Evolutionary conservation across 2,888 invertebrate genomes (phyloP), one percentile per base, ranked within the genome.

Genomic region (Thereva nobilitata): DNA sequence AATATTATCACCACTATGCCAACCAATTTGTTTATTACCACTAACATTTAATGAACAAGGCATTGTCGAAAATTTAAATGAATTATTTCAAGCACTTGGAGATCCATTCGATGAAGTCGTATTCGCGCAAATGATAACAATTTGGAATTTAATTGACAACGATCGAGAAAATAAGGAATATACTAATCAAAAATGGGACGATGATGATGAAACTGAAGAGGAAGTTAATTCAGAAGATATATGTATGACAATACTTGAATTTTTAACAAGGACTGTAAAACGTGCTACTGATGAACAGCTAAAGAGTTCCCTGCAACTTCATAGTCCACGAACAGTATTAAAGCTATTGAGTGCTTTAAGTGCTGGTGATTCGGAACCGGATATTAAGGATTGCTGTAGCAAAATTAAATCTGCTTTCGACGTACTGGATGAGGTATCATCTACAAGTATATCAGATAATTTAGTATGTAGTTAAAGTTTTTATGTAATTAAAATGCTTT

Each of bases 41-140:
- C 68, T 80, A 42, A 75, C 75, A 2, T 74, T 75, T 44, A 74
- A 76, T 8, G 78, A 79, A 66, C 78, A 79, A 64, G 79, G 79
- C 56, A 74, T 77, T 23, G 71, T 81, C 2, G 81, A 80, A 50
- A 79, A 77, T 64, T 61, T 80, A 34, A 76, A 75, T 35, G 72
- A 71, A 67, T 57, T 71, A 44, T 69, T 75, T 8, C 71, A 80
- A 76, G 75, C 77, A 2, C 72, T 81, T 1, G 74, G 74, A n/a
- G 76, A 79, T 74, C 77, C 76, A 0, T 77, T 79, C 65, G 75
- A 80, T 61, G 75, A 73, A n/a, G 72, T 75, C 7, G 74, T 76
- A 8, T 76, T 80, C 47, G 67, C 69, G 10, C 72, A 77, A 69
- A 72, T 80, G 40, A 72, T 80, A 1, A 73, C 69, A 3, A 72